These are phyloP conservation scores for Taxidea taxus DNA, from an alignment of 2,113 vertebrate genomes.

Conservation along the genomic window DNA sequence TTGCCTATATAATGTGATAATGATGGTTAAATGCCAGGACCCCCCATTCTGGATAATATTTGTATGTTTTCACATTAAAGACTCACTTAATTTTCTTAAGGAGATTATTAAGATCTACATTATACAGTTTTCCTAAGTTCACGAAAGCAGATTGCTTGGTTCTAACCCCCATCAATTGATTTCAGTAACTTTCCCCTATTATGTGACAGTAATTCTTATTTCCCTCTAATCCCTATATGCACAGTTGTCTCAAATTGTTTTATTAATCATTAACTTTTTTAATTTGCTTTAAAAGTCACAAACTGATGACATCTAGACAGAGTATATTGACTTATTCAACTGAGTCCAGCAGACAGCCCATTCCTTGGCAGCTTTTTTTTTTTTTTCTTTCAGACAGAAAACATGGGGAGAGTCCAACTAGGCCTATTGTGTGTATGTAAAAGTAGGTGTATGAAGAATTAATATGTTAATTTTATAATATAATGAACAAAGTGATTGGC, in stretches of 20 bases:
- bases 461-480: not conserved
- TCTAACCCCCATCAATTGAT: not conserved
- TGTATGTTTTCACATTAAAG: not conserved
- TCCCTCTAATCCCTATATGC: not conserved
- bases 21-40: not conserved
- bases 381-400: not conserved
- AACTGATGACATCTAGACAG: not conserved
- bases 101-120: not conserved
- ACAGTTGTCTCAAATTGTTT: not conserved
- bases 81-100: not conserved
- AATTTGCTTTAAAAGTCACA: not conserved
- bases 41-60: not conserved
- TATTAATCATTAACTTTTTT: not conserved
- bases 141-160: not conserved
- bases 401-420: not conserved
- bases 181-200: not conserved
- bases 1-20: not conserved
- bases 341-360: accelerated
- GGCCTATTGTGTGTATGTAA: not conserved
- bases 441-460: not conserved
- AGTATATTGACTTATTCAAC: not conserved
- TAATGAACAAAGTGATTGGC: not conserved
- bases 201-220: too few species aligned
- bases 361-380: not conserved
- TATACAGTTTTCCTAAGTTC: not conserved